These are phyloP conservation scores for Neolamprologus caudopunctatus DNA, from an alignment of 2,113 vertebrate genomes.

Conservation along the genomic window DNA sequence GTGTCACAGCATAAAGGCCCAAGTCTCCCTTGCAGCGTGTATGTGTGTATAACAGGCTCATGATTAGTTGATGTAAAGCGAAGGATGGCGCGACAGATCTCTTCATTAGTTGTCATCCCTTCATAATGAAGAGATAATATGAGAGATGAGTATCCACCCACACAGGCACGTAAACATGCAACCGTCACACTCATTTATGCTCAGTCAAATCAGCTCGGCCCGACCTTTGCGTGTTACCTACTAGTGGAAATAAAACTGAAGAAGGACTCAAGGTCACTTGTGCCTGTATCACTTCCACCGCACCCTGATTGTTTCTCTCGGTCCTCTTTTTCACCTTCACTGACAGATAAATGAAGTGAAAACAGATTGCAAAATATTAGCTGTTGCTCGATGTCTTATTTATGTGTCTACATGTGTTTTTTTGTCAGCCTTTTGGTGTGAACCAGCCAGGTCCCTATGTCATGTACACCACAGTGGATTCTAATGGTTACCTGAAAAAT, in stretches of 20 bases:
- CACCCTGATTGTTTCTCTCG: neutral
- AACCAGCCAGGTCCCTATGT: slow-evolving; percentile 97
- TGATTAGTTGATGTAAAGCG: slow-evolving; percentile 23
- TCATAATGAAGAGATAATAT: slow-evolving; percentile 23
- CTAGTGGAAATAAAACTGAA: neutral
- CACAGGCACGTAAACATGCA: neutral
- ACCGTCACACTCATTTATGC: neutral
- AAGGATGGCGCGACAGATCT: slow-evolving; percentile 13
- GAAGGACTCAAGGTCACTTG: neutral
- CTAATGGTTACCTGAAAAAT: slow-evolving; percentile 91
- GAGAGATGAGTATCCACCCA: neutral
- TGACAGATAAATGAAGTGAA: neutral
- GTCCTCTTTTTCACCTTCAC: neutral
- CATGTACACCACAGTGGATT: slow-evolving; percentile 93
- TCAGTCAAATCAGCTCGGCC: neutral
- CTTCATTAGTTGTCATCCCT: slow-evolving; percentile 27
- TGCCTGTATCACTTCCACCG: neutral
- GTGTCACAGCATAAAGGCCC: slow-evolving; percentile 17
- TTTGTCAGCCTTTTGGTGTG: slow-evolving; percentile 87
- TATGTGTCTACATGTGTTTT: neutral
- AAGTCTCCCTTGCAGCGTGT: neutral
- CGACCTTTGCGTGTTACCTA: neutral
- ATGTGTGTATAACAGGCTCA: neutral
- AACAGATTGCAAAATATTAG: neutral
- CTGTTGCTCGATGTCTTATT: neutral